Conservation (phyloP, 2,113 vertebrate genomes). For the Microcebus jonahi region DNA sequence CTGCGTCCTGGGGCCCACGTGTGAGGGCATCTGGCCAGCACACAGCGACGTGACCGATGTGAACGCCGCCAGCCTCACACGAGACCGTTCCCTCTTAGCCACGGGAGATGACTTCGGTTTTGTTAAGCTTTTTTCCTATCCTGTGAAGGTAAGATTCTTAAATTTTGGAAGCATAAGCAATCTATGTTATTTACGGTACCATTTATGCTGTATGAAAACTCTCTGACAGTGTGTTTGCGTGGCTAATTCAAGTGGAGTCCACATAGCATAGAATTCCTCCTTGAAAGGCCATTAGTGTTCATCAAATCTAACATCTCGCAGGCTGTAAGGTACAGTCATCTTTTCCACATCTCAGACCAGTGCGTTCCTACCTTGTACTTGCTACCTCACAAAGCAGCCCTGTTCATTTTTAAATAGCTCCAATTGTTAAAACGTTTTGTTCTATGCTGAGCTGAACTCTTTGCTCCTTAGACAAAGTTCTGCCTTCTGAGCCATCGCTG, state of each 20-base stretch:
- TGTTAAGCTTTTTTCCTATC: conserved; percentile 96
- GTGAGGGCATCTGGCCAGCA: conserved; percentile 95
- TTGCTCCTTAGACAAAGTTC: neutral
- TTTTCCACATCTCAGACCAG: neutral
- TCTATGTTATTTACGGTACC: neutral
- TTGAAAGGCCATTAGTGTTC: neutral
- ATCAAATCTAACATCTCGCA: neutral
- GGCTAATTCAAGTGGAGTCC: neutral
- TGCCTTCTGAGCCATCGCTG: neutral
- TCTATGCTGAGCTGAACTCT: neutral
- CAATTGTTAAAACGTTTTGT: neutral
- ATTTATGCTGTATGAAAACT: neutral
- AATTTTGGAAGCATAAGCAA: neutral
- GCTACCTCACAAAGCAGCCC: neutral
- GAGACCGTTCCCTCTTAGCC: conserved; percentile 92
- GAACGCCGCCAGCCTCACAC: conserved; percentile 93
- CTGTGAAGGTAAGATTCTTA: conserved; percentile 90
- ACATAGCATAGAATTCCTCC: neutral
- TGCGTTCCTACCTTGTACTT: neutral
- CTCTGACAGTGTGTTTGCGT: neutral
- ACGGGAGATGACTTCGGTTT: conserved; percentile 97
- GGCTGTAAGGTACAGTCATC: neutral
- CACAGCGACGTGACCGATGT: conserved; percentile 92
- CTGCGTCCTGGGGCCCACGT: conserved; percentile 94
- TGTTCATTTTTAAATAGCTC: neutral